These are phyloP conservation scores for Origma solitaria DNA, from an alignment of 2,113 vertebrate species.

Conservation along the genomic window DNA sequence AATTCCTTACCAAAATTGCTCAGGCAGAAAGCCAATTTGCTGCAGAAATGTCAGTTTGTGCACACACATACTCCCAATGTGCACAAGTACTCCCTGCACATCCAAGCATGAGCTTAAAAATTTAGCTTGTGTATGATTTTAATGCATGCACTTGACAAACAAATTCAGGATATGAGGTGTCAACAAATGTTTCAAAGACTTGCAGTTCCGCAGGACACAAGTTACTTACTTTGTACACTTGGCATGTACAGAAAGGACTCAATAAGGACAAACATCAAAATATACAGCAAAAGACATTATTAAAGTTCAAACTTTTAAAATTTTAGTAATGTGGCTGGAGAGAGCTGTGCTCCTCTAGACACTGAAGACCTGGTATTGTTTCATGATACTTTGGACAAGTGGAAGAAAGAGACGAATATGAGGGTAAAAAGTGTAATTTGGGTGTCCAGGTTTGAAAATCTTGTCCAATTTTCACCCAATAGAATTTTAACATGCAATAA, in stretches of 20 bases:
- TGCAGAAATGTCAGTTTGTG: not conserved
- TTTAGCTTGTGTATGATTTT: not conserved
- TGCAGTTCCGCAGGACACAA: not conserved
- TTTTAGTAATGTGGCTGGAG: not conserved
- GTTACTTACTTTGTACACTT: not conserved
- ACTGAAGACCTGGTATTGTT: not conserved
- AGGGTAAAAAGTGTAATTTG: not conserved
- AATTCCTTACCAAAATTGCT: not conserved
- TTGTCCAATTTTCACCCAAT: conserved; percentile 1
- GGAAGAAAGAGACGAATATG: not conserved
- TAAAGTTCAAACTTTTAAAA: not conserved
- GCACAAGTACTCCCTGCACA: not conserved
- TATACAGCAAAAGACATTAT: not conserved
- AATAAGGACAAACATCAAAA: not conserved
- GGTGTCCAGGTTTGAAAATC: not conserved
- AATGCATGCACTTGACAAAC: not conserved
- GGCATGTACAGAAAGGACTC: not conserved
- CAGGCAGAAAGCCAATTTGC: not conserved
- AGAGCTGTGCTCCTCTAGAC: not conserved
- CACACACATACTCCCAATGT: not conserved
- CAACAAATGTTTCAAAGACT: not conserved
- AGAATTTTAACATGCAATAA: not conserved
- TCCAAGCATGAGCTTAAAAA: not conserved
- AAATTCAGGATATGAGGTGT: not conserved
- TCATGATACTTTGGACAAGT: not conserved